Evolutionary conservation across 2,888 invertebrate genomes (phyloP), one percentile per base, ranked within the genome.

Genomic region (Mythimna impura): DNA sequence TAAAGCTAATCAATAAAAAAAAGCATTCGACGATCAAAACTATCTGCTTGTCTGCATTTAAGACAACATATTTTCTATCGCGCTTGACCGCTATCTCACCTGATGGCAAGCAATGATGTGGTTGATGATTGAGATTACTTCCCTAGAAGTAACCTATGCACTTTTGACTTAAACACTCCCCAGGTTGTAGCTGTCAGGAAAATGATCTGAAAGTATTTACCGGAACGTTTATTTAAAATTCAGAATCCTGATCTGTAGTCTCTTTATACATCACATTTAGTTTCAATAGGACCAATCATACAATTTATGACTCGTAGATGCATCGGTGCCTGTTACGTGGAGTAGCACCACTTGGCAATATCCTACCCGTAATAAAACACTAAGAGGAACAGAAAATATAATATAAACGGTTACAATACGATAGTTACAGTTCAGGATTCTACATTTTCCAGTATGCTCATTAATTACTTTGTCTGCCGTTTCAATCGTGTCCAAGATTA

Each of bases 231-330:
- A 74, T 52, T 22, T 36, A 20, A 22, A 22, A 67, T 36, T 12
- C 43, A 25, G 10, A 76, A 75, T 76, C 47, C 47, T 34, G 43
- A n/a, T 55, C 55, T 62, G 43, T 52, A n/a, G 47, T 50, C n/a
- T 36, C 30, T 57, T 34, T 54, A 22, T 40, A 34, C 25, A 22
- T 12, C 50, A 52, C 54, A 43, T 68, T 73, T 57, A 61, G 36
- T 57, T 57, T 80, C 65, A 80, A 80, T 80, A 57, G n/a, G n/a
- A 36, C 40, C 57, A 78, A 80, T 78, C 69, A 66, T 69, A 40
- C 65, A 74, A 66, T 78, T 80, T 68, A 66, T 66, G n/a, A 50
- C 30, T 25, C 55, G 17, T 36, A 66, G 34, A 47, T 79, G 79
- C 66, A 58, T 58, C 40, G 17, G 52, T 47, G 58, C 22, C 55